Conservation (phyloP, 2,797 vertebrate species). For the Strix occidentalis region DNA sequence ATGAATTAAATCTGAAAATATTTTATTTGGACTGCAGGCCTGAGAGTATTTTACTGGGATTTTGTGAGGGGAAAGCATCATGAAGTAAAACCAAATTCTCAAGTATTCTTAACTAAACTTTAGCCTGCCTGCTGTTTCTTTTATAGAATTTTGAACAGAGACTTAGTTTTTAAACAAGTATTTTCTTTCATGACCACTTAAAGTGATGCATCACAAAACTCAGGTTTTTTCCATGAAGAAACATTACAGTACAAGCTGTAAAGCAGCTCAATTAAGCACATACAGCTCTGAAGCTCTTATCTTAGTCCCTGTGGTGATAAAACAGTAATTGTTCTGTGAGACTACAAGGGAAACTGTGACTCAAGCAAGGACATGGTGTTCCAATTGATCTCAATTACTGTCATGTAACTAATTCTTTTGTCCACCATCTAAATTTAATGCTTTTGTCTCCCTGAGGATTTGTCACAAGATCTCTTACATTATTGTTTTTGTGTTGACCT, state of each 20-base stretch:
- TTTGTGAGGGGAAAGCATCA: neutral
- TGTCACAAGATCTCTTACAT: slow-evolving; percentile 24
- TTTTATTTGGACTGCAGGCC: neutral
- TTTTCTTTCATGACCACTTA: neutral
- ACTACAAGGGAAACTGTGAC: slow-evolving; percentile 40
- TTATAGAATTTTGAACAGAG: neutral
- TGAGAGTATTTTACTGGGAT: neutral
- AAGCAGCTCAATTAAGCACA: slow-evolving; percentile 27
- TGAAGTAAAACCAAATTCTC: neutral
- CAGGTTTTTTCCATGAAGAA: neutral
- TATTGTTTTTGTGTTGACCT: slow-evolving; percentile 22
- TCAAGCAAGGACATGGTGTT: slow-evolving; percentile 37
- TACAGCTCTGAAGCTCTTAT: slow-evolving; percentile 50
- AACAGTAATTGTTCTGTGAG: slow-evolving; percentile 66
- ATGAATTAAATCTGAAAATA: neutral
- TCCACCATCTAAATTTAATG: slow-evolving; percentile 70
- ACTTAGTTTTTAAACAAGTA: neutral
- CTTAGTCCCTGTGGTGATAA: slow-evolving; percentile 59
- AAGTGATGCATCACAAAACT: neutral
- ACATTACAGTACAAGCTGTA: neutral
- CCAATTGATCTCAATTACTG: slow-evolving; percentile 72
- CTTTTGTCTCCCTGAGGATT: slow-evolving; percentile 44
- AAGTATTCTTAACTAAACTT: neutral
- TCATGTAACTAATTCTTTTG: slow-evolving; percentile 69
- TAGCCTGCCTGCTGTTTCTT: neutral